These are phyloP conservation scores for Lymantria dispar DNA, from an alignment of 2,888 invertebrate species.

Conservation along the genomic window DNA sequence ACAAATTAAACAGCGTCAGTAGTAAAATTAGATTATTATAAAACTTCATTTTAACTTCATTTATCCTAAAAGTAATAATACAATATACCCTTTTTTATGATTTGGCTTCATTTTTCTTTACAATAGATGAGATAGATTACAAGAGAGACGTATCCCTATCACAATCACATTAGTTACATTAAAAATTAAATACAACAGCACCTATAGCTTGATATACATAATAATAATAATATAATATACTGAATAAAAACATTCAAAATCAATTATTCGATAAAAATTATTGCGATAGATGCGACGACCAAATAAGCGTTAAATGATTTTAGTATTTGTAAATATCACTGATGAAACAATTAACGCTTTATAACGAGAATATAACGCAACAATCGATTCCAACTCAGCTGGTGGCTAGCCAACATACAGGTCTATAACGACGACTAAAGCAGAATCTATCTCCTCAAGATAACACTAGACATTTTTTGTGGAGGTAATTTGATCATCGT, in stretches of 20 bases:
- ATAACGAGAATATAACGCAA: conserved; percentile 50
- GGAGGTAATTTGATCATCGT: no score
- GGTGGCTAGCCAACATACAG: not conserved
- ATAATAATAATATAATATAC: conserved; percentile 51
- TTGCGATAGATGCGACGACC: conserved; percentile 52
- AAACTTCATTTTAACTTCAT: conserved; percentile 71
- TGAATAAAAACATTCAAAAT: conserved; percentile 68
- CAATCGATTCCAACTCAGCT: not conserved
- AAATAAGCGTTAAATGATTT: conserved; percentile 45
- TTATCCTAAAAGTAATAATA: conserved; percentile 76
- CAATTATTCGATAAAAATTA: conserved; percentile 58
- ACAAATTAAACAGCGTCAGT: conserved; percentile 70
- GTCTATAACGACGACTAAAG: no score
- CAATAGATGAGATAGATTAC: conserved; percentile 65
- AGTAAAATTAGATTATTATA: conserved; percentile 75
- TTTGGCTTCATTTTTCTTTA: conserved; percentile 68
- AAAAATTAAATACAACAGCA: conserved; percentile 78
- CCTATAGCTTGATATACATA: conserved; percentile 73
- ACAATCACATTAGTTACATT: conserved; percentile 70
- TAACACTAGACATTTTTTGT: no score
- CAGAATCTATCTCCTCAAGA: no score
- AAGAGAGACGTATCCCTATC: conserved; percentile 71
- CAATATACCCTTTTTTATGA: conserved; percentile 77
- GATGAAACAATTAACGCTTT: conserved; percentile 66
- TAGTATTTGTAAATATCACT: conserved; percentile 57